These are phyloP conservation scores for Caranx ignobilis DNA, from an alignment of 2,113 vertebrate genomes.

Conservation along the genomic window DNA sequence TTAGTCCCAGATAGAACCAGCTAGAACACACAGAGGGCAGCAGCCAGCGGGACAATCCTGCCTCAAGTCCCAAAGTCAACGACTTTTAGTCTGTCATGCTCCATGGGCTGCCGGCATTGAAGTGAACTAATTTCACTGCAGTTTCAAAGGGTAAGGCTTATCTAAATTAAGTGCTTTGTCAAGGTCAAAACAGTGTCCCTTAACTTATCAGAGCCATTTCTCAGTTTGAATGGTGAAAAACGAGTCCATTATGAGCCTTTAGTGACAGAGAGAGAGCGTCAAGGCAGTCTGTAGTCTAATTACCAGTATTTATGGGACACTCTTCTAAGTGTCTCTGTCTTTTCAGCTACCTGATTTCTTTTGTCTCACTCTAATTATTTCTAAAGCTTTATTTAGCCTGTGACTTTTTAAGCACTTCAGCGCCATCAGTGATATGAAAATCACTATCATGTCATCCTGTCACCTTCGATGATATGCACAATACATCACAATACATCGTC, in stretches of 20 bases:
- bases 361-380: slow-evolving; percentile 42
- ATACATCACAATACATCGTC: neutral
- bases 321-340: slow-evolving; percentile 33
- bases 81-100: slow-evolving; percentile 53
- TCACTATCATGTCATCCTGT: neutral
- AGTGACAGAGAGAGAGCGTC: slow-evolving; percentile 20
- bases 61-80: slow-evolving; percentile 42
- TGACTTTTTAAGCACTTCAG: slow-evolving; percentile 18
- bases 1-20: slow-evolving; percentile 10
- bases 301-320: slow-evolving; percentile 53
- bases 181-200: slow-evolving; percentile 67
- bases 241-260: slow-evolving; percentile 59
- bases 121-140: slow-evolving; percentile 63
- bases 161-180: slow-evolving; percentile 75
- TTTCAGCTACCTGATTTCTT: slow-evolving; percentile 34
- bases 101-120: slow-evolving; percentile 34
- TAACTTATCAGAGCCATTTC: slow-evolving; percentile 61
- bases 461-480: neutral
- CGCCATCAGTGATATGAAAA: neutral
- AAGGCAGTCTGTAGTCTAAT: slow-evolving; percentile 43
- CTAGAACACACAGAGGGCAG: neutral
- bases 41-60: slow-evolving; percentile 11
- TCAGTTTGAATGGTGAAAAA: slow-evolving; percentile 53
- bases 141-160: slow-evolving; percentile 59
- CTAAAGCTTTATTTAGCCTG: slow-evolving; percentile 6